Conservation (phyloP, 2,113 vertebrate genomes). For the Tenrec ecaudatus region DNA sequence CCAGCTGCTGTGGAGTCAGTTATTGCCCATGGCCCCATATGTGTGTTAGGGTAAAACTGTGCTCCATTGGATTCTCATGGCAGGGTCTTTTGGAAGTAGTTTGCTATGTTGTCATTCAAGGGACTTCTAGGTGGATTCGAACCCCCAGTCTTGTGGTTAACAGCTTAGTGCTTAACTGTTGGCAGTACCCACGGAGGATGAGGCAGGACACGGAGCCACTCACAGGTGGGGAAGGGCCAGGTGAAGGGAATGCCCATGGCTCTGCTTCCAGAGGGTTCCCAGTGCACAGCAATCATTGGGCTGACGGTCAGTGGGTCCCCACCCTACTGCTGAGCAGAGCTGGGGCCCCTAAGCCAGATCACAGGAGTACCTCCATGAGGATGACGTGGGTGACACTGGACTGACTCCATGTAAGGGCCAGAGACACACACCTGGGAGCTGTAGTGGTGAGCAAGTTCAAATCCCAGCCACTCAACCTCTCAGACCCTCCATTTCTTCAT, state of each 20-base stretch:
- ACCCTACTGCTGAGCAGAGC: neutral
- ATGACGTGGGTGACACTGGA: neutral
- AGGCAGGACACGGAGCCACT: neutral
- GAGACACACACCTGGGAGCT: neutral
- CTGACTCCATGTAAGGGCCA: neutral
- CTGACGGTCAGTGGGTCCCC: neutral
- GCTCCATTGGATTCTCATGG: neutral
- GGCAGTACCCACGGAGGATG: neutral
- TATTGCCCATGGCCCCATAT: neutral
- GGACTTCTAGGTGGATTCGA: neutral
- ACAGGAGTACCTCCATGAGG: neutral
- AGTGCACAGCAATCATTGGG: rapidly evolving
- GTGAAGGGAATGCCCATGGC: neutral
- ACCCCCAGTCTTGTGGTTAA: neutral
- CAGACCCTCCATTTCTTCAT: neutral
- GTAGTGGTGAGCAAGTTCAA: neutral
- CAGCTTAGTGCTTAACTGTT: neutral
- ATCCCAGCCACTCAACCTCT: neutral
- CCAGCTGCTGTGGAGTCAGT: neutral
- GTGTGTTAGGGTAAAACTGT: too few relatives aligned
- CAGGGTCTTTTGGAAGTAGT: neutral
- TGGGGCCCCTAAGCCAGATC: neutral
- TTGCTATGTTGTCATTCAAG: neutral
- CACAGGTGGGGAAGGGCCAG: neutral
- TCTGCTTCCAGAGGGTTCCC: neutral